Conservation (phyloP, 1,140 invertebrate genomes). For the Helicoverpa zea region DNA sequence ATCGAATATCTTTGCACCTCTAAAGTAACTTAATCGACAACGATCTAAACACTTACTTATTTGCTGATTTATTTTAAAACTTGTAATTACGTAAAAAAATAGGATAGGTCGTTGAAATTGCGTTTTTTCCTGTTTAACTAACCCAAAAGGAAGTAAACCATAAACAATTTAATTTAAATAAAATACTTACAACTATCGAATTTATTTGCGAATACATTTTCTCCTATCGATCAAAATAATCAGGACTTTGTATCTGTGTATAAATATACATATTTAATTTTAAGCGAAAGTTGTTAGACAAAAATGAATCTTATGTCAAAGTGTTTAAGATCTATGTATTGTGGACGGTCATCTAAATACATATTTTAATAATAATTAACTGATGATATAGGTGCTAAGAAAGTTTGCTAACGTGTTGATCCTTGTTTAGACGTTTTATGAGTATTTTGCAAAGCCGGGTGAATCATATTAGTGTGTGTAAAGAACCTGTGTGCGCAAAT, state of each 20-base stretch:
- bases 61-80: no score
- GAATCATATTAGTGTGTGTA: no score
- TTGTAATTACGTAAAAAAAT: no score
- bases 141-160: neutral
- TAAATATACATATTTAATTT: neutral
- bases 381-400: constrained; percentile 1
- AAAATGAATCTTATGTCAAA: neutral
- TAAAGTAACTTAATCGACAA: no score
- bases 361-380: constrained; percentile 1
- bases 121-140: neutral
- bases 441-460: no score
- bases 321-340: neutral
- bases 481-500: no score
- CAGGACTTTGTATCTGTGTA: neutral
- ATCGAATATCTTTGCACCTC: no score
- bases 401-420: neutral
- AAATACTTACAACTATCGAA: neutral
- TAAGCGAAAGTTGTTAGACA: neutral
- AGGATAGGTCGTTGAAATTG: no score
- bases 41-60: no score
- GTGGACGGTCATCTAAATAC: neutral
- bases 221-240: neutral
- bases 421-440: no score
- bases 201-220: neutral
- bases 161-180: constrained; percentile 22